These are phyloP conservation scores for Hestina assimilis DNA, from an alignment of 1,140 invertebrate genomes.

Conservation along the genomic window DNA sequence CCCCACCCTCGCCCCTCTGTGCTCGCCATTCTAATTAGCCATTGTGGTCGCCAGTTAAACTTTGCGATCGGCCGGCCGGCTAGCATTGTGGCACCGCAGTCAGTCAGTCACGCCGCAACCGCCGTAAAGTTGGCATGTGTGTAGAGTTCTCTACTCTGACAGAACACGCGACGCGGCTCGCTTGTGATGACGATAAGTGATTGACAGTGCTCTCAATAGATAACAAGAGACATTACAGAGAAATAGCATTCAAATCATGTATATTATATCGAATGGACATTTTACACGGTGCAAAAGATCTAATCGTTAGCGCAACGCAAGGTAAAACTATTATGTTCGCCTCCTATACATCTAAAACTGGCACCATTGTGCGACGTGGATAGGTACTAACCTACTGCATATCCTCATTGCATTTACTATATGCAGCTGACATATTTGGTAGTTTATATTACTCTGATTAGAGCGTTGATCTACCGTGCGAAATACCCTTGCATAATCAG, in stretches of 20 bases:
- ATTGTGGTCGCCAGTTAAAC: constrained; percentile 70
- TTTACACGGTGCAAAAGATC: constrained; percentile 27
- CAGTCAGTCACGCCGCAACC: constrained; percentile 63
- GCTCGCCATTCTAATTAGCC: constrained; percentile 76
- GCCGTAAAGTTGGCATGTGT: constrained; percentile 49
- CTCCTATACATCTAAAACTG: constrained; percentile 60
- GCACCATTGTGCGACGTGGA: constrained; percentile 53
- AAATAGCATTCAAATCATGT: constrained; percentile 36
- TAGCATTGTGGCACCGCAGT: constrained; percentile 43
- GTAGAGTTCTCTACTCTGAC: constrained; percentile 8
- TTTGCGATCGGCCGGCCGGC: constrained; percentile 60
- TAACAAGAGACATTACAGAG: constrained; percentile 41
- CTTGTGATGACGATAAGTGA: constrained; percentile 68
- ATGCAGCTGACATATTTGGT: constrained; percentile 31
- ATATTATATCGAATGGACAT: constrained; percentile 38
- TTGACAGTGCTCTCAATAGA: constrained; percentile 54
- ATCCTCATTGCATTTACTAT: constrained; percentile 34
- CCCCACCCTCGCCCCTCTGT: constrained; percentile 48
- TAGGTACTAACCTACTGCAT: constrained; percentile 27
- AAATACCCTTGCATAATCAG: constrained; percentile 19
- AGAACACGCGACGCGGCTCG: constrained; percentile 46
- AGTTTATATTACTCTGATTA: constrained; percentile 9
- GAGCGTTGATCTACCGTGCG: constrained; percentile 1
- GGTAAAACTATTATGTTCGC: constrained; percentile 65
- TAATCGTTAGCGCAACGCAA: constrained; percentile 52